Conservation (phyloP, 92 coral and sea anemone species). For the Actinernus sp. region DNA sequence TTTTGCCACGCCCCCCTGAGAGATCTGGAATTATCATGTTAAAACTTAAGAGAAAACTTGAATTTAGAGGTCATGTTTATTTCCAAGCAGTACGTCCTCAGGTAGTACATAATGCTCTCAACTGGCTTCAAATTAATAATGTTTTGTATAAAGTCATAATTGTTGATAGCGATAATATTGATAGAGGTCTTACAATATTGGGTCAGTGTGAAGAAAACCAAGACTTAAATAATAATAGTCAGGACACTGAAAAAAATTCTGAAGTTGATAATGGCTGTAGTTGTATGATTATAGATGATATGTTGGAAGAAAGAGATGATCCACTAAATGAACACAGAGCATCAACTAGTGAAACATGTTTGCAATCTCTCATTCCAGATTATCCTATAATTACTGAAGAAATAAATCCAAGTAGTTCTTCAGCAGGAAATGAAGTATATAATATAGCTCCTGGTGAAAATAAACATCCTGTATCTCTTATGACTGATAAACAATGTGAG, state of each 20-base stretch:
- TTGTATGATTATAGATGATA: no score
- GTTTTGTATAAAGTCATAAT: slow-evolving; percentile 21
- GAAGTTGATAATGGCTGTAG: slow-evolving; percentile 6
- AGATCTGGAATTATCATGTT: slow-evolving; percentile 54
- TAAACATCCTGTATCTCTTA: slow-evolving; percentile 57
- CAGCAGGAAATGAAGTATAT: slow-evolving; percentile 49
- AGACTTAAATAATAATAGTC: background rate
- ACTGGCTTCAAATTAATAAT: slow-evolving; percentile 34
- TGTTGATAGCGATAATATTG: slow-evolving; percentile 17
- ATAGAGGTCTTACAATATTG: background rate
- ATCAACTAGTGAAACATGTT: slow-evolving; percentile 63
- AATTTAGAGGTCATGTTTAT: slow-evolving; percentile 69
- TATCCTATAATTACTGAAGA: slow-evolving; percentile 42
- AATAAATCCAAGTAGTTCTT: slow-evolving; percentile 4
- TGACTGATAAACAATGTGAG: slow-evolving; percentile 60
- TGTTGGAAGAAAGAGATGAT: slow-evolving; percentile 52
- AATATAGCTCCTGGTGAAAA: slow-evolving; percentile 53
- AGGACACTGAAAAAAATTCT: no score
- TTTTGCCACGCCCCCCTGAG: slow-evolving; percentile 61
- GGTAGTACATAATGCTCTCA: slow-evolving; percentile 8
- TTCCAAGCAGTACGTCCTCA: slow-evolving; percentile 48
- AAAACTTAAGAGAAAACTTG: slow-evolving; percentile 48
- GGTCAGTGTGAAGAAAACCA: background rate
- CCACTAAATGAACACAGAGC: slow-evolving; percentile 64
- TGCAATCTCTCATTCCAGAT: slow-evolving; percentile 60